phyloP scores from a whole-genome alignment of 1,140 invertebrate genomes.

The Drosophila virilis region DNA sequence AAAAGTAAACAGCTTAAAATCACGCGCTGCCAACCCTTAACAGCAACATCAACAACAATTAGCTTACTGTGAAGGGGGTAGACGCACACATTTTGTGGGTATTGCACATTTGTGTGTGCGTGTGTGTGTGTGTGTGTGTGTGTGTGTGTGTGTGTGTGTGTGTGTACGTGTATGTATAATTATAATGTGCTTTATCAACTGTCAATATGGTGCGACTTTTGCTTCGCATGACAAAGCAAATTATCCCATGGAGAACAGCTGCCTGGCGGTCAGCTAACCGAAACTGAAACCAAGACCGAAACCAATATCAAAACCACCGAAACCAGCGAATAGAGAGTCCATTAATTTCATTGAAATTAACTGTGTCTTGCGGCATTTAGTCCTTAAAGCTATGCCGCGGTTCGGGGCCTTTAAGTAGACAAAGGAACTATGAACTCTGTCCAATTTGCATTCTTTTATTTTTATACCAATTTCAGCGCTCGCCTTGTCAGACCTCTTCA shows the following conservation, averaged over 20 bases:
- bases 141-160: slow-evolving; percentile 6
- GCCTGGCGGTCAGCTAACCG: slow-evolving; percentile 30
- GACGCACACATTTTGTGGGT: background rate
- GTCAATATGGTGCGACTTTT: slow-evolving; percentile 44
- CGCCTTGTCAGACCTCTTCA: slow-evolving; percentile 6
- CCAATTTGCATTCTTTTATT: slow-evolving; percentile 44
- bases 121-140: slow-evolving; percentile 11
- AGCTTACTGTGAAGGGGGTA: slow-evolving; percentile 12
- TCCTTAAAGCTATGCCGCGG: slow-evolving; percentile 37
- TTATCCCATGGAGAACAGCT: slow-evolving; percentile 39
- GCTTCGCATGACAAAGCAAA: slow-evolving; percentile 50
- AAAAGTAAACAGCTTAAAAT: slow-evolving; percentile 12
- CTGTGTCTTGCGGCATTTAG: background rate
- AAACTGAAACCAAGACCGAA: slow-evolving; percentile 31
- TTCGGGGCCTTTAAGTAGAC: slow-evolving; percentile 4
- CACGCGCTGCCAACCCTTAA: slow-evolving; percentile 16
- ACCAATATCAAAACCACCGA: slow-evolving; percentile 3
- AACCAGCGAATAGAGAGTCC: background rate
- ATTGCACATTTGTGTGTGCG: background rate
- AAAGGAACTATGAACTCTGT: background rate
- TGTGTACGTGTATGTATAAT: slow-evolving; percentile 19
- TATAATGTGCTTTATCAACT: slow-evolving; percentile 66
- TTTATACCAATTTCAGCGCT: slow-evolving; percentile 36
- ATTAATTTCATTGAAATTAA: slow-evolving; percentile 16
- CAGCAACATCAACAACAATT: slow-evolving; percentile 5